Base-by-base conservation (phyloP, 2,797 vertebrate species). In the Monodelphis domestica region DNA sequence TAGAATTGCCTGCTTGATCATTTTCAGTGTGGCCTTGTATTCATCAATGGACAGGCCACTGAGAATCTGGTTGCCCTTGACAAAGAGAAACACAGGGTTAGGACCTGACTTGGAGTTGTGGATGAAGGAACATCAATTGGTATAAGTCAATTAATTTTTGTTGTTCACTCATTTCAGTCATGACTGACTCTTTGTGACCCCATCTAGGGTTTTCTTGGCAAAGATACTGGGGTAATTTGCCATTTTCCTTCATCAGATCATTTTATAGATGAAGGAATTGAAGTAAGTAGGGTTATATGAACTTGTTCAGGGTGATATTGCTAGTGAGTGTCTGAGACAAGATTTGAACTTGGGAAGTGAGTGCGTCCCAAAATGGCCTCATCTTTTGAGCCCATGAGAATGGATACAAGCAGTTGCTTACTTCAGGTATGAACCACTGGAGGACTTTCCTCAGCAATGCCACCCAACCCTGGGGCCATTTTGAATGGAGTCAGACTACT, bases 1-100 rank as follows among this genome's bases (percentile, higher is more conserved):
- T 97, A 99, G 98, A 98, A 99, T 99, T 93, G 99, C 99, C 97
- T 99, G 99, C 98, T 99, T 99, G 94, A 99, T 99, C 98, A 99
- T 99, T 98, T 99, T 99, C 98, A 99, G 95, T 5, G 99, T 99
- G 96, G 98, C 95, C 98, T 99, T 99, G 97, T 99, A 99, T 97
- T 99, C 99, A 50, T 99, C 99, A 95, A 99, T 98, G 95, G 99
- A 99, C 95, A 99, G 99, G 56, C 98, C 97, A 87, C 99, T 99
- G 95, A 99, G 99, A 97, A 99, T 99, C 98, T 99, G 99, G 98
- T 99, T 99, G 96, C 99, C 99, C 99, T 99, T 97, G 50, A 94
- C 54, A 45, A 93, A 91, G 55, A 96, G 51, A 91, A 89, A 93
- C 90, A 5, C 30, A 57, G 1, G 0, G 7, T 96, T 45, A 96